Base-by-base conservation (phyloP, 2,797 vertebrate genomes). In the Acanthurus leucopareius region DNA sequence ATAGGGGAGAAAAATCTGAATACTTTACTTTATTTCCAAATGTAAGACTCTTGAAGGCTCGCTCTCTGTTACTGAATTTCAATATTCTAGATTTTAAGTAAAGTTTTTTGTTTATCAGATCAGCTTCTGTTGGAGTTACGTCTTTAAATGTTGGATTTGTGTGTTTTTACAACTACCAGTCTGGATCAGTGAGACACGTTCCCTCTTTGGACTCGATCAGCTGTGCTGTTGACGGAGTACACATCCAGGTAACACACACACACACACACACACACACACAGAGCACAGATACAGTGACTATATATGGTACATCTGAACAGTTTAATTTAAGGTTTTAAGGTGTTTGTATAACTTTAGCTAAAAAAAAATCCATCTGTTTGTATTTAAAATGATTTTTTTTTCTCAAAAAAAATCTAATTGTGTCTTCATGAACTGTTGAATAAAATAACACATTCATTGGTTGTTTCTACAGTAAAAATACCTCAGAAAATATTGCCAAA, bases 171-270 rank as follows among this genome's bases (percentile, higher is more conserved):
- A 91, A 85, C 80, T 96, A 96, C 81, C 92, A 94, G 77, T 87
- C 89, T 62, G 93, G 94, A 63, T 95, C 95, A 14, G 94, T 96
- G 79, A 92, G 95, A 49, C 96, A 95, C 1, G 96, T 96, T 17
- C 95, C 96, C 13, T 96, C 96, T 4, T 66, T 96, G 91, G 96
- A 96, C 91, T 96, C 96, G 0, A 96, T 96, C 91, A 95, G 92
- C 75, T 94, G 94, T 56, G 91, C 95, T 44, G 91, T 95, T 60
- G 96, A 97, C 22, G 93, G 94, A 7, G 82, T 96, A 4, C 94
- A 95, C 85, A 69, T 96, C 28, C 93, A 95, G 94, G 95, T 96
- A 91, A 79, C 11, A 53, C 65, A 62, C 58, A 72, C 57, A 54
- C 22, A 48, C 57, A 32, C 28, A 73, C 20, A 52, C 49, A 63